Evolutionary conservation across 2,888 invertebrate genomes (phyloP), one percentile per base, ranked within the genome.

Genomic region (Pachydiplax longipennis): DNA sequence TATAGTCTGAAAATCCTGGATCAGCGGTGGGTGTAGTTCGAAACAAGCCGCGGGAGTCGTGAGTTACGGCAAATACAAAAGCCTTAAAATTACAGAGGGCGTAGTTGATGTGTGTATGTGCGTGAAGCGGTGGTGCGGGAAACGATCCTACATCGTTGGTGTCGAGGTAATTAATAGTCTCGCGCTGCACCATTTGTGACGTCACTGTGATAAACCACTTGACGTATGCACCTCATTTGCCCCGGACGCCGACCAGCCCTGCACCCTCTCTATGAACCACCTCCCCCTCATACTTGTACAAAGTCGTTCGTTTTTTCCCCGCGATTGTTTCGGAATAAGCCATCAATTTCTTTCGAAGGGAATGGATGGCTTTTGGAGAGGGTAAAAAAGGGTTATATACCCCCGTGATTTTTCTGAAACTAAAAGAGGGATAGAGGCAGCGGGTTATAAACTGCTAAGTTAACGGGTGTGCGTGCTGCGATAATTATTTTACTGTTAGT

Each of bases 191-290:
- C 83, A 58, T 87, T 65, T 87, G 87, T 87, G 87, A 87, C 83
- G 83, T 83, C 61, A 35, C 83, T 53, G 87, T 87, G 87, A 87
- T 87, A 87, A 87, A 87, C 87, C 61, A 87, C 83, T 83, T 58
- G 53, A 58, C 87, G 87, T n/a, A 65, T 61, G 87, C 25, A 87
- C 87, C 61, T 87, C 87, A 87, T 87, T 87, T 87, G 87, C 61
- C 61, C 65, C 83, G 65, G 65, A 65, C 22, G 65, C 65, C 65
- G n/a, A 65, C 44, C 44, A 35, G 35, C 8, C 35, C 8, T 12
- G 61, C 58, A n/a, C 82, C 8, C 58, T 8, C 35, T 15, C 35
- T 15, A 31, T 83, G 58, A 31, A 15, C 15, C 61, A 40, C 22
- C 15, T 13, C 22, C 61, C 37, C n/a, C n/a, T 37, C 35, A 4